Evolutionary conservation across 1,140 invertebrate species (phyloP).

Genomic region (Lithobius niger): DNA sequence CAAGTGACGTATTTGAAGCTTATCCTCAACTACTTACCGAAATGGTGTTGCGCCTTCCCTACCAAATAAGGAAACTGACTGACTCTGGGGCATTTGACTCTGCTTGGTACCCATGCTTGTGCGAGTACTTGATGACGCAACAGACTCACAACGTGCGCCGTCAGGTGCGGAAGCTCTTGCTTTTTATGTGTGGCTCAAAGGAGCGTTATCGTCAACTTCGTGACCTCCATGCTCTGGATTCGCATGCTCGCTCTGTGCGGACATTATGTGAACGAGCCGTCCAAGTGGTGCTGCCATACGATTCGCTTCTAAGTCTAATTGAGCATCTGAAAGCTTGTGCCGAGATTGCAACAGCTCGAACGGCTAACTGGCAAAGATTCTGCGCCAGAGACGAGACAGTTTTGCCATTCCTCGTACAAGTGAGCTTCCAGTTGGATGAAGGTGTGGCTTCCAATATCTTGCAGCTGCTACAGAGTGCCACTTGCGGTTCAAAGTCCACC

Average conservation of each 20-base stretch:
- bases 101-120: constrained; percentile 64
- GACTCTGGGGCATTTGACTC: constrained; percentile 28
- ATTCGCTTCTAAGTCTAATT: constrained; percentile 78
- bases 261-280: constrained; percentile 19
- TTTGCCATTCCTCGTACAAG: constrained; percentile 60
- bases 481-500: constrained; percentile 38
- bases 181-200: constrained; percentile 89
- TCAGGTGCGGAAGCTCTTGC: constrained; percentile 63
- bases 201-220: constrained; percentile 87
- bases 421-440: constrained; percentile 74
- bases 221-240: constrained; percentile 63
- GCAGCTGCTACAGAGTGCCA: constrained; percentile 73
- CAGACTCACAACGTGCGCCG: constrained; percentile 39
- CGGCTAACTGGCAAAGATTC: constrained; percentile 89
- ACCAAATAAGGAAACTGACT: constrained; percentile 61
- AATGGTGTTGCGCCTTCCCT: constrained; percentile 83
- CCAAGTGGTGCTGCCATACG: constrained; percentile 55
- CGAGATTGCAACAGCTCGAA: constrained; percentile 80
- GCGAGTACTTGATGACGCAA: constrained; percentile 90
- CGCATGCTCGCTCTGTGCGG: constrained; percentile 5
- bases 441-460: constrained; percentile 82
- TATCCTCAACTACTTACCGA: constrained; percentile 88
- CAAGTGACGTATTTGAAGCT: constrained; percentile 81
- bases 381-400: constrained; percentile 58
- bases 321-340: constrained; percentile 89